Base-by-base conservation (phyloP, 2,113 vertebrate species). In the Cyphomyrus discorhynchus region DNA sequence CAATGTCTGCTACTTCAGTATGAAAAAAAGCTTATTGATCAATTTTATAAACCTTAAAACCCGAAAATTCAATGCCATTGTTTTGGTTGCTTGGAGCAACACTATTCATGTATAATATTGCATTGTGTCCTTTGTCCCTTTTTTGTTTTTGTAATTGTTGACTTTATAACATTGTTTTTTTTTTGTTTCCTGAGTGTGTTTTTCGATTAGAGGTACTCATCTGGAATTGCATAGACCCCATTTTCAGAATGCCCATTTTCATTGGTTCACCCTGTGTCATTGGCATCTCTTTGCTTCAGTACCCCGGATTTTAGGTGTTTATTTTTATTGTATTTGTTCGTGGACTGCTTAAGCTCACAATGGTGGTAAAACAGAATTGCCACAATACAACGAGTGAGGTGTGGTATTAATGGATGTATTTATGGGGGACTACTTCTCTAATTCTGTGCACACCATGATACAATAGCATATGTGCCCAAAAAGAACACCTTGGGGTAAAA, bases 151-250 rank as follows among this genome's bases (percentile, higher is more conserved):
- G 46, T 47, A 85, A 49, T 49, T 85, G 19, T 85, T 85, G 82
- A 47, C 46, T 47, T 47, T 47, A 24, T 45, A 46, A 42, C 35
- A 83, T 19, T 42, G 45, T 90, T 46, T 45, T n/a, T 84, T 70
- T 77, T 42, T 39, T 42, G 31, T 19, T 42, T 19, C 15, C 31
- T 2, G 74, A 39, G 74, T 80, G 24, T 90, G 24, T 46, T 62
- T 53, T 50, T 90, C 80, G 39, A 88, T 24, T 92, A 85, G 86
- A 90, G 66, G 62, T 91, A 88, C 62, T 89, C 24, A 2, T 70
- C n/a, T 27, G n/a, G n/a, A 66, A 31, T 66, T 31, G 62, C 62
- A 31, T 31, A 31, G 62, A 31, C 62, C 62, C 62, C 10, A 4
- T 92, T 35, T 90, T 80, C 27, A 87, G 74, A 31, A 86, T 74